A percentile compares a stretch with the other conserved stretches of the same genome.
phyloP scores from a whole-genome alignment of 2,797 vertebrate species.

The Micrastur ruficollis region DNA sequence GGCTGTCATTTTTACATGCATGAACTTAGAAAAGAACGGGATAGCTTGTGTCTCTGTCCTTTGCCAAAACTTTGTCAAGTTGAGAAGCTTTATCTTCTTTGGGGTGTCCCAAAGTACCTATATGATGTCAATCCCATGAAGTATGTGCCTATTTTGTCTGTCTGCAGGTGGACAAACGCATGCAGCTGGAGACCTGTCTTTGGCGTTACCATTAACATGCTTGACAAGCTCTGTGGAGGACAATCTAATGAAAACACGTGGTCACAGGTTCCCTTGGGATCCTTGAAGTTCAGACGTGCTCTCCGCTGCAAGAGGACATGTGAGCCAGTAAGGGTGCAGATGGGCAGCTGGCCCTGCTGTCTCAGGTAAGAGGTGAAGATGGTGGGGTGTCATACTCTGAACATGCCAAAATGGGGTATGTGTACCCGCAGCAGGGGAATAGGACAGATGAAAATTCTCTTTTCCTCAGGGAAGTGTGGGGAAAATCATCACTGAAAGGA shows the following conservation, averaged over 20 bases:
- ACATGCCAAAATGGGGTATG: neutral
- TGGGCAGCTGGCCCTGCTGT: neutral
- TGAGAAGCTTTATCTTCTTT: neutral
- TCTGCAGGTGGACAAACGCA: neutral
- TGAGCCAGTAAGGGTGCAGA: neutral
- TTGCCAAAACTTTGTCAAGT: neutral
- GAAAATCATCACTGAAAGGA: neutral
- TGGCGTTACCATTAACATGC: neutral
- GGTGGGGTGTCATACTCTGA: neutral
- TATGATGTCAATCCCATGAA: fast-evolving
- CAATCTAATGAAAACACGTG: neutral
- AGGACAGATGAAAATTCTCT: neutral
- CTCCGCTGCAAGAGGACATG: neutral
- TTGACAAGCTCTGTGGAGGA: neutral
- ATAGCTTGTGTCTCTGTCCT: neutral
- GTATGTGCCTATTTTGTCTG: neutral
- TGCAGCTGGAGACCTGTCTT: neutral
- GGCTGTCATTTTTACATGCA: neutral
- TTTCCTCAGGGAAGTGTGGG: neutral
- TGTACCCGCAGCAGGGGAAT: neutral
- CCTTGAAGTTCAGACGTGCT: neutral
- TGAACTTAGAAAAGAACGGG: neutral
- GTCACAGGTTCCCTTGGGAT: neutral
- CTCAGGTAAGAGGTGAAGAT: neutral
- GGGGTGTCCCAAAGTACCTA: neutral